A percentile compares a stretch with the other conserved stretches of the same genome.
phyloP scores from a whole-genome alignment of 2,113 vertebrate genomes.

The Lamprologus lemairii region DNA sequence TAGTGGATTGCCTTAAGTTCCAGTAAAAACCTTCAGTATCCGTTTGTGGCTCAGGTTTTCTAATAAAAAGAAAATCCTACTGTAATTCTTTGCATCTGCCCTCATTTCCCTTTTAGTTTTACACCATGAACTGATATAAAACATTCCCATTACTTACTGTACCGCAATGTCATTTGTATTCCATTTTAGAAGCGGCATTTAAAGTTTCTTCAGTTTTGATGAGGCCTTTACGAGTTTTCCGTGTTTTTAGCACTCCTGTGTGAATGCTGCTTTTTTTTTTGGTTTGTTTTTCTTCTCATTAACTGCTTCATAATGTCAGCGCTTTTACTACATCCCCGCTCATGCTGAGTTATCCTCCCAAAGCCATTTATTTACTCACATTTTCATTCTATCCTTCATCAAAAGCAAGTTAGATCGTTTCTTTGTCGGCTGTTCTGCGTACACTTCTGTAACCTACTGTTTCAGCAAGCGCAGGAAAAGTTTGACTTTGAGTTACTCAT shows the following conservation, averaged over 20 bases:
- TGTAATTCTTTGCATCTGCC: background rate
- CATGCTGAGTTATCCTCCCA: background rate
- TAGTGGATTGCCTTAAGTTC: background rate
- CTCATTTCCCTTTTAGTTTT: background rate
- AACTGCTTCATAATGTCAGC: background rate
- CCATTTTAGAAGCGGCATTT: background rate
- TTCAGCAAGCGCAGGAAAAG: background rate
- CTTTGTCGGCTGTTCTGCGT: background rate
- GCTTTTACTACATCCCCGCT: background rate
- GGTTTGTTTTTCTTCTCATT: background rate
- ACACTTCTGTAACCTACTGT: background rate
- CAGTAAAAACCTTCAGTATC: background rate
- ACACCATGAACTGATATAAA: background rate
- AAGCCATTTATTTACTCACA: background rate
- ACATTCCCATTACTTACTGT: background rate
- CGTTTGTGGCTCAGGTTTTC: constrained; percentile 1
- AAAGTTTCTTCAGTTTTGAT: background rate
- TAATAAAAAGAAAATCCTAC: background rate
- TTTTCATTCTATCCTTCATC: background rate
- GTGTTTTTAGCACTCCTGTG: background rate
- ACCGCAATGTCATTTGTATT: background rate
- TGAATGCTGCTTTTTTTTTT: background rate
- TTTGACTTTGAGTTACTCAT: background rate
- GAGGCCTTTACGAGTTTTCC: background rate
- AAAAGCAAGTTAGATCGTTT: background rate